Evolutionary conservation across 2,113 vertebrate genomes (phyloP).

Genomic region (Cheilinus undulatus): DNA sequence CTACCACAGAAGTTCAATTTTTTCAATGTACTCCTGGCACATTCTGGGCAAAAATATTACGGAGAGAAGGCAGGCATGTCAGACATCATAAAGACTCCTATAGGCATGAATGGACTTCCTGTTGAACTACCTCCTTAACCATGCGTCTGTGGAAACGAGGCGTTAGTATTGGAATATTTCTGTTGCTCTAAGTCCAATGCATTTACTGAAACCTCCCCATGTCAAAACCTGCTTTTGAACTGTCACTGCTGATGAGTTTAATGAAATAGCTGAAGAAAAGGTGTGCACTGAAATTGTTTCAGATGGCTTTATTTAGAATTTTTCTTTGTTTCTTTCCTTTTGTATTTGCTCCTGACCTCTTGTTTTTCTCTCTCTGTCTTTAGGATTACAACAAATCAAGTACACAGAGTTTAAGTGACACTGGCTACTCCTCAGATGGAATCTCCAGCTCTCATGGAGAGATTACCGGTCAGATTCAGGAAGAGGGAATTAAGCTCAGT

Average conservation of each 20-base stretch:
- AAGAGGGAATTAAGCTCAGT: slow-evolving; percentile 92
- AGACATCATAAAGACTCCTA: no score
- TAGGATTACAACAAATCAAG: slow-evolving; percentile 94
- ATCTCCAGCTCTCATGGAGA: slow-evolving; percentile 96
- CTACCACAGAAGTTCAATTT: no score
- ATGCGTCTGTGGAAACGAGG: no score
- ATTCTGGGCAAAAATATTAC: no score
- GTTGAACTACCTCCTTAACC: no score
- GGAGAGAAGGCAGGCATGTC: no score
- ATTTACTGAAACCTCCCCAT: slow-evolving; percentile 36
- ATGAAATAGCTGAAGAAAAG: slow-evolving; percentile 54
- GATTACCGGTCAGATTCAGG: slow-evolving; percentile 92
- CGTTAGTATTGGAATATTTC: slow-evolving; percentile 3
- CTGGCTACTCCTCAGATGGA: slow-evolving; percentile 97
- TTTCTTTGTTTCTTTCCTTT: neutral
- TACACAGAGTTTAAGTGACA: slow-evolving; percentile 96
- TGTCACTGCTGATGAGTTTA: slow-evolving; percentile 47
- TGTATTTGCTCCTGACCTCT: slow-evolving; percentile 44
- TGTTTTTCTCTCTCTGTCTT: slow-evolving; percentile 50
- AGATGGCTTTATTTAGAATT: slow-evolving; percentile 20
- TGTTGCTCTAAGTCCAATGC: slow-evolving; percentile 34
- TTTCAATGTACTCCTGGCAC: no score
- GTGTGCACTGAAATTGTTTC: slow-evolving; percentile 50
- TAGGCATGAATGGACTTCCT: no score
- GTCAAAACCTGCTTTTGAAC: slow-evolving; percentile 51